Evolutionary conservation across 1,140 invertebrate genomes (phyloP).

Genomic region (Lasaia peninsularis): DNA sequence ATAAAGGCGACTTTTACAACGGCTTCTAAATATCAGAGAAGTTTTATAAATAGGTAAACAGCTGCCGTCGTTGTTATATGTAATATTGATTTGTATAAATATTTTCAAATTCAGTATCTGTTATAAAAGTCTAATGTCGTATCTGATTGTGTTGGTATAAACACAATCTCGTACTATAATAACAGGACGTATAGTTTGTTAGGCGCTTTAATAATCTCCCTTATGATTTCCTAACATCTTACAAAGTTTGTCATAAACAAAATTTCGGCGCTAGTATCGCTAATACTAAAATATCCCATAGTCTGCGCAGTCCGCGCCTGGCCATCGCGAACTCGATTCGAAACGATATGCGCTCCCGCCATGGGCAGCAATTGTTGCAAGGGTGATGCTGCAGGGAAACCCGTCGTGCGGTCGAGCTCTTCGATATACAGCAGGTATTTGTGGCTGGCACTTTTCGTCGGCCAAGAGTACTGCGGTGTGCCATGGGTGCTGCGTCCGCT

Average conservation of each 20-base stretch:
- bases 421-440: constrained; percentile 69
- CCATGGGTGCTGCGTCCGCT: constrained; percentile 56
- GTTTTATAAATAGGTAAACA: not conserved
- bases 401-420: constrained; percentile 51
- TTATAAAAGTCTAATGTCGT: too few relatives aligned
- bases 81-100: not conserved
- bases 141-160: too few relatives aligned
- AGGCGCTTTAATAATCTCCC: constrained; percentile 12
- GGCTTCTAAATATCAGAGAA: not conserved
- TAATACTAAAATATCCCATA: constrained; percentile 51
- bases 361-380: constrained; percentile 73
- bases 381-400: constrained; percentile 59
- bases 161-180: not conserved
- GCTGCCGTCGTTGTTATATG: not conserved
- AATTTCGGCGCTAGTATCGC: constrained; percentile 52
- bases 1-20: not conserved
- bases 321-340: constrained; percentile 51
- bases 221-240: constrained; percentile 11
- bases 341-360: constrained; percentile 60
- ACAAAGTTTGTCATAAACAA: constrained; percentile 38
- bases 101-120: not conserved
- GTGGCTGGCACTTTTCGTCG: constrained; percentile 46
- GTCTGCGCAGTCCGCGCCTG: constrained; percentile 51
- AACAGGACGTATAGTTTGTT: not conserved
- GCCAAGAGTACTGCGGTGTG: constrained; percentile 46